These are phyloP conservation scores for Neria commutata DNA, from an alignment of 2,888 invertebrate genomes.

Conservation along the genomic window DNA sequence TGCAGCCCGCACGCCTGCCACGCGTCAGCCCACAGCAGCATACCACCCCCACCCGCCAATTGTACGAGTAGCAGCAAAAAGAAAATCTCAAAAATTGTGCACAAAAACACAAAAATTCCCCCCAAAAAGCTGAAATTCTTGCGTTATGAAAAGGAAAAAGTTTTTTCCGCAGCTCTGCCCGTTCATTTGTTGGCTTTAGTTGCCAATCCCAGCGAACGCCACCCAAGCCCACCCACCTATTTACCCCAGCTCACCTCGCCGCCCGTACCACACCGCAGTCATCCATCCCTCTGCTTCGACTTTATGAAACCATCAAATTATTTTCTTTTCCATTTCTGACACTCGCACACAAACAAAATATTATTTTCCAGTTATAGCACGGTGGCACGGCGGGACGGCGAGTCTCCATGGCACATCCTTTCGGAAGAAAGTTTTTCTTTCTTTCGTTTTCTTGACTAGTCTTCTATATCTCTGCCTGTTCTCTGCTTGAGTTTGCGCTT, in stretches of 20 bases:
- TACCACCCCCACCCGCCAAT: constrained; percentile 22
- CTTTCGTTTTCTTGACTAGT: constrained; percentile 28
- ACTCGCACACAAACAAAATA: constrained; percentile 59
- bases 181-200: constrained; percentile 6
- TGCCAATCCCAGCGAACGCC: no score
- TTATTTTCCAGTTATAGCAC: constrained; percentile 59
- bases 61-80: constrained; percentile 13
- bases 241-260: constrained; percentile 1
- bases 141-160: constrained; percentile 18
- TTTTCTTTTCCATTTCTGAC: constrained; percentile 62
- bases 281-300: constrained; percentile 34
- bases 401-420: constrained; percentile 50
- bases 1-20: not conserved
- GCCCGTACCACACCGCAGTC: constrained; percentile 17
- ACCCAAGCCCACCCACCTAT: not conserved
- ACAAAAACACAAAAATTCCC: constrained; percentile 7
- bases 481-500: not conserved
- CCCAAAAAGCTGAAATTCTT: constrained; percentile 2
- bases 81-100: constrained; percentile 20
- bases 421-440: constrained; percentile 39
- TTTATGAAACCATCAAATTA: constrained; percentile 61
- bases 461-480: constrained; percentile 35
- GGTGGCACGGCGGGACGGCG: constrained; percentile 23
- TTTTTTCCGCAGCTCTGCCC: constrained; percentile 19
- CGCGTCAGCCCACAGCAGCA: constrained; percentile 6